Conservation (phyloP, 1,140 invertebrate genomes). For the Apocrypta bakeri region DNA sequence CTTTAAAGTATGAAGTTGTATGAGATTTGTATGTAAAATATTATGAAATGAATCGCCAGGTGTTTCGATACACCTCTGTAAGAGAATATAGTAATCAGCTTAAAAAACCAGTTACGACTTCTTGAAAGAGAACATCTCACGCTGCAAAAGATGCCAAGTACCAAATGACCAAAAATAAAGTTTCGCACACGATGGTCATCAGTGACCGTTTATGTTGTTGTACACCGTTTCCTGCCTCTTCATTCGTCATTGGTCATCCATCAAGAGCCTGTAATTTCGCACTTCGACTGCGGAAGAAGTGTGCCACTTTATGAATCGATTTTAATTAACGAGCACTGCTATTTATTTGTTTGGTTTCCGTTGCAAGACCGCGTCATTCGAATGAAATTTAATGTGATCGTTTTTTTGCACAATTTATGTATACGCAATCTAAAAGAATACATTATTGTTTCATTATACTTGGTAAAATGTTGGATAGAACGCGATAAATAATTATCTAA, state of each 20-base stretch:
- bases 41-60: not conserved
- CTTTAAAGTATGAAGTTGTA: too few relatives aligned
- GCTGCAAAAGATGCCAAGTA: not conserved
- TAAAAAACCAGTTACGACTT: not conserved
- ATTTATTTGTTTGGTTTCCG: not conserved
- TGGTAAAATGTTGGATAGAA: too few relatives aligned
- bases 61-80: not conserved
- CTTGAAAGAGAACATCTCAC: not conserved
- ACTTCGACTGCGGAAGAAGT: conserved; percentile 18
- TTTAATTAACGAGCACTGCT: conserved; percentile 16
- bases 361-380: not conserved
- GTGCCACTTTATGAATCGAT: conserved; percentile 7
- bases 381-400: too few relatives aligned
- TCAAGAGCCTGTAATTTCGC: conserved; percentile 6
- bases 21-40: too few relatives aligned
- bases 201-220: not conserved
- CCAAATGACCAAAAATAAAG: not conserved
- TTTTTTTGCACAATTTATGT: too few relatives aligned
- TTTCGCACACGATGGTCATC: not conserved
- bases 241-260: not conserved
- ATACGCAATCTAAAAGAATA: too few relatives aligned
- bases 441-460: too few relatives aligned
- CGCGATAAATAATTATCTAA: too few relatives aligned
- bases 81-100: not conserved
- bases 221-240: not conserved